Conservation (phyloP, 2,113 vertebrate species). For the Labeo catla region DNA sequence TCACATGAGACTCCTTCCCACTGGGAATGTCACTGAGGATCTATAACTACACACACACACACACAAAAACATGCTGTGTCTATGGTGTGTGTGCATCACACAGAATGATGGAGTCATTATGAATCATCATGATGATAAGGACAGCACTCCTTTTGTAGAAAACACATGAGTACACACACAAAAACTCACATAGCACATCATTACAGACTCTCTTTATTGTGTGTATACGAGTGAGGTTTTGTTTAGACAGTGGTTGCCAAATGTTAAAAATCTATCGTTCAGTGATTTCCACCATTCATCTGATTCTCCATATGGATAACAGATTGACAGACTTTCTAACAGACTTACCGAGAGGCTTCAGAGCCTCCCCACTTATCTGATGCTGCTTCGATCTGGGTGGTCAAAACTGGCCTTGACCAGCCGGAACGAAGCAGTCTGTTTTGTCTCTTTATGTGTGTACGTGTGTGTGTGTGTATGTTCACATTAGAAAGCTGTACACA, state of each 20-base stretch:
- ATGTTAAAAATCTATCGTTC: not conserved
- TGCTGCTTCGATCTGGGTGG: slow-evolving; percentile 41
- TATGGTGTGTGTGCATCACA: slow-evolving; percentile 19
- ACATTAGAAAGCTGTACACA: slow-evolving; percentile 29
- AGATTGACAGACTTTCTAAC: slow-evolving; percentile 19
- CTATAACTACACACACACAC: slow-evolving; percentile 37
- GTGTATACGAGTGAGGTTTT: not conserved
- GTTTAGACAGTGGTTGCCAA: not conserved
- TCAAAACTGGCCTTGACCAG: slow-evolving; percentile 55
- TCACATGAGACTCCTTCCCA: slow-evolving; percentile 71
- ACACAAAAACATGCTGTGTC: slow-evolving; percentile 23
- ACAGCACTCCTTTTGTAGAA: slow-evolving; percentile 37
- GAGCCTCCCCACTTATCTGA: slow-evolving; percentile 22
- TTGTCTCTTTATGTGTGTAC: slow-evolving; percentile 19
- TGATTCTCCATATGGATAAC: slow-evolving; percentile 5
- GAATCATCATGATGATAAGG: slow-evolving; percentile 62
- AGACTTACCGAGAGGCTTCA: slow-evolving; percentile 28
- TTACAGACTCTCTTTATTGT: not conserved
- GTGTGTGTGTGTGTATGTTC: slow-evolving; percentile 17
- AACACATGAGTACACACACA: not conserved
- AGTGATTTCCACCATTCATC: not conserved
- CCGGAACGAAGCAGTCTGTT: slow-evolving; percentile 42
- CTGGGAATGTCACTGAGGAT: slow-evolving; percentile 75
- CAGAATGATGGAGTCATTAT: slow-evolving; percentile 65
- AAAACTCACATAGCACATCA: not conserved